Evolutionary conservation across 2,888 invertebrate genomes (phyloP), one percentile per base, ranked within the genome.

Genomic region (Myopa testacea): DNA sequence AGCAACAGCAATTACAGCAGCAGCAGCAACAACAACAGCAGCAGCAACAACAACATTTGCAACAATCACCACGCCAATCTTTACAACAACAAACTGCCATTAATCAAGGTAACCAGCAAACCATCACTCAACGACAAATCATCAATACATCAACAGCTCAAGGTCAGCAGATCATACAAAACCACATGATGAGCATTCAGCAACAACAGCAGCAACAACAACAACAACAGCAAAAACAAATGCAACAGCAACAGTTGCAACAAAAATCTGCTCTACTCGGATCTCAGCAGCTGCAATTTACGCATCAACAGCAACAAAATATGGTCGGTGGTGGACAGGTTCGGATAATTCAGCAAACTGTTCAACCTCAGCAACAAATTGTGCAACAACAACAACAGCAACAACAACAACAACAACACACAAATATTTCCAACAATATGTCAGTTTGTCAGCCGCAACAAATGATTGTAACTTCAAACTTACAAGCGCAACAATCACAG

Each of bases 151-250:
- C 89, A 3, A 88, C 89, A 0, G 85, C 87, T 4, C 89, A 89
- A 68, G 89, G 89, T 0, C 89, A 89, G 60, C 89, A 89, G 82
- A 87, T 89, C n/a, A 88, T 89, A 58, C 89, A 89, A 79, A 88
- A 85, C 78, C 89, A 89, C 75, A 87, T 89, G 88, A 81, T 87
- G 73, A 89, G 83, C 77, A 85, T 88, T 58, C 89, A 88, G 70
- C 86, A 87, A 75, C 86, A 85, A 45, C 85, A 85, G 50, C 86
- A 87, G 74, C 85, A 86, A 38, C 86, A 87, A 50, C 85, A 86
- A 78, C 82, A 87, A 60, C 86, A 87, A 75, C 83, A 87, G 74
- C 83, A 87, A 73, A 86, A 86, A 73, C 85, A 82, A 71, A 78
- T 80, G 26, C 80, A 80, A 37, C 82, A 83, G 37, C 78, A 79